Percentiles rank a stretch among this genome's conserved stretches.
These are phyloP conservation scores for Archegozetes longisetosus DNA, from an alignment of 1,140 invertebrate genomes.

Conservation along the genomic window DNA sequence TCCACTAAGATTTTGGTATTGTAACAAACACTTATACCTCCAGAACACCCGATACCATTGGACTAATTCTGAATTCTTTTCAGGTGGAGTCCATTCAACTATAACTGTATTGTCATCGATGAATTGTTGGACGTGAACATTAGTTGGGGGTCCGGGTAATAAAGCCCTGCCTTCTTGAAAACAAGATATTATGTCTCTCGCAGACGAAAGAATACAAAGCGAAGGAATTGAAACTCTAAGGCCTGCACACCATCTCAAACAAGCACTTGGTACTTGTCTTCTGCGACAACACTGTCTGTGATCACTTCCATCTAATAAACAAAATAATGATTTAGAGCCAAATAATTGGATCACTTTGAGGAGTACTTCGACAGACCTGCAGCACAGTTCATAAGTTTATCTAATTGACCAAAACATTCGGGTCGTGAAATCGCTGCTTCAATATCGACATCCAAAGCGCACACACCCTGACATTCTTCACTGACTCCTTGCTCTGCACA, in stretches of 20 bases:
- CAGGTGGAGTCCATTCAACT: slow-evolving; percentile 55
- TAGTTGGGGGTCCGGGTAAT: slow-evolving; percentile 57
- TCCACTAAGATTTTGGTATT: slow-evolving; percentile 23
- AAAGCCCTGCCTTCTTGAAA: slow-evolving; percentile 57
- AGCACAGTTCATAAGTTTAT: slow-evolving; percentile 50
- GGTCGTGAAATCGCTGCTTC: slow-evolving; percentile 54
- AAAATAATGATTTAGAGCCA: slow-evolving; percentile 7
- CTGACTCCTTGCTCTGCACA: slow-evolving; percentile 53
- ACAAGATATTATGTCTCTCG: slow-evolving; percentile 53
- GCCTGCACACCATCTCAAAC: slow-evolving; percentile 57
- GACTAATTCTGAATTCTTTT: slow-evolving; percentile 60
- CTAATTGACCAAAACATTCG: slow-evolving; percentile 60
- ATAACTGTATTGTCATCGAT: slow-evolving; percentile 32
- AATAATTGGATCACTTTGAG: slow-evolving; percentile 44
- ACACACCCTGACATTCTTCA: slow-evolving; percentile 52
- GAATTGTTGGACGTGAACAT: slow-evolving; percentile 43
- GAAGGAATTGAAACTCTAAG: slow-evolving; percentile 44
- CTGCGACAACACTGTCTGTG: slow-evolving; percentile 59
- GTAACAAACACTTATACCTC: slow-evolving; percentile 46
- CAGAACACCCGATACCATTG: slow-evolving; percentile 43
- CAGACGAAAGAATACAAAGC: slow-evolving; percentile 50
- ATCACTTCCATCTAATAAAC: slow-evolving; percentile 45
- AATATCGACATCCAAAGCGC: slow-evolving; percentile 54
- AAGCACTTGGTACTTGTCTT: slow-evolving; percentile 49
- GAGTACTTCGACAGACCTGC: slow-evolving; percentile 36